Evolutionary conservation across 2,888 invertebrate species (phyloP).

Genomic region (Dynastes grantii): DNA sequence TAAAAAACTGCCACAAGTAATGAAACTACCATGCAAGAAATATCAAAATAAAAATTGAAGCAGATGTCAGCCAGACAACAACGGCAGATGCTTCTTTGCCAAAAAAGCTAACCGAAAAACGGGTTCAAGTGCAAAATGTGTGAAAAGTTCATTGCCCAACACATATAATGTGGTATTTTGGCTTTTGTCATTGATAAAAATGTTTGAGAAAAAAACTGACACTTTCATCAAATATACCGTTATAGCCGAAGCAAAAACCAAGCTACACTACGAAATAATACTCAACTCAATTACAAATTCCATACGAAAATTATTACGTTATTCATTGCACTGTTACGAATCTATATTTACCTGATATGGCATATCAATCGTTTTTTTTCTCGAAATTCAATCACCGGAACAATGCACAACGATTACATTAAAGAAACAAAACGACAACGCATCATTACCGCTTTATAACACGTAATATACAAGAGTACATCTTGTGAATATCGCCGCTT

Average conservation of each 20-base stretch:
- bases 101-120: too few species aligned
- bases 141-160: too few species aligned
- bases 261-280: background rate
- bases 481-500: background rate
- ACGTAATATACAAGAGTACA: background rate
- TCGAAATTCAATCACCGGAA: conserved; percentile 17
- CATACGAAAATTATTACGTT: background rate
- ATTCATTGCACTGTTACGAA: conserved; percentile 2
- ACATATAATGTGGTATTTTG: too few species aligned
- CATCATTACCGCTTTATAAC: conserved; percentile 12
- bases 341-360: conserved; percentile 13
- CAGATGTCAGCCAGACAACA: too few species aligned
- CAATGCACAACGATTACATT: conserved; percentile 2
- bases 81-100: too few species aligned
- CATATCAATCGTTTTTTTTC: conserved; percentile 1
- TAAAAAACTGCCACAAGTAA: too few species aligned
- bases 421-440: background rate
- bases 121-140: too few species aligned
- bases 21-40: too few species aligned
- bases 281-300: background rate
- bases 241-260: background rate
- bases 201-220: too few species aligned
- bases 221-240: too few species aligned
- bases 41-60: too few species aligned
- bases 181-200: too few species aligned